Conservation (phyloP, 2,113 vertebrate genomes). For the Nannospalax galili region DNA sequence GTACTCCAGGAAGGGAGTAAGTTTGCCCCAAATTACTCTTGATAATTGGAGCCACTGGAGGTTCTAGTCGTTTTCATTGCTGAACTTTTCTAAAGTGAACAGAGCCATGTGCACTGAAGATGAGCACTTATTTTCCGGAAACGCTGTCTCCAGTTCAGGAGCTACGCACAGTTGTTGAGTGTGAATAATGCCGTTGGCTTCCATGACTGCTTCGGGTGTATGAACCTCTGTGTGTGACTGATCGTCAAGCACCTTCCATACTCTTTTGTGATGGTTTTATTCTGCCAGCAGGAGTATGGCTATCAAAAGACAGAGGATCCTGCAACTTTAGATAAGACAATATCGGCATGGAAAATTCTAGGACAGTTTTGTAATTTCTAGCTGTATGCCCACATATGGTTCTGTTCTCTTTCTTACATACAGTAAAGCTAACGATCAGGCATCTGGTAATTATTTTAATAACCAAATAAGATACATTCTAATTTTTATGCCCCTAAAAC, state of each 20-base stretch:
- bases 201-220: conserved; percentile 55
- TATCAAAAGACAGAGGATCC: conserved; percentile 46
- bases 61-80: neutral
- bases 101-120: conserved; percentile 33
- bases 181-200: conserved; percentile 57
- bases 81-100: neutral
- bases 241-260: conserved; percentile 54
- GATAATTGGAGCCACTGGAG: neutral
- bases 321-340: conserved; percentile 40
- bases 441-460: conserved; percentile 22
- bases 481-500: neutral
- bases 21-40: conserved; percentile 11
- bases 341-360: conserved; percentile 12
- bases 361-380: conserved; percentile 46
- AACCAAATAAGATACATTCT: neutral
- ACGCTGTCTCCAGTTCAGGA: neutral
- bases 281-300: conserved; percentile 29
- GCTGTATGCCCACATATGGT: neutral
- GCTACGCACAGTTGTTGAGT: conserved; percentile 35
- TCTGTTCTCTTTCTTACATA: conserved; percentile 31
- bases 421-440: neutral
- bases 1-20: conserved; percentile 41
- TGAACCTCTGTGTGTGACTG: conserved; percentile 37
- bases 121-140: conserved; percentile 47
- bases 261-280: conserved; percentile 58